These are phyloP conservation scores for Bagarius yarrelli DNA, from an alignment of 2,113 vertebrate genomes.

Conservation along the genomic window DNA sequence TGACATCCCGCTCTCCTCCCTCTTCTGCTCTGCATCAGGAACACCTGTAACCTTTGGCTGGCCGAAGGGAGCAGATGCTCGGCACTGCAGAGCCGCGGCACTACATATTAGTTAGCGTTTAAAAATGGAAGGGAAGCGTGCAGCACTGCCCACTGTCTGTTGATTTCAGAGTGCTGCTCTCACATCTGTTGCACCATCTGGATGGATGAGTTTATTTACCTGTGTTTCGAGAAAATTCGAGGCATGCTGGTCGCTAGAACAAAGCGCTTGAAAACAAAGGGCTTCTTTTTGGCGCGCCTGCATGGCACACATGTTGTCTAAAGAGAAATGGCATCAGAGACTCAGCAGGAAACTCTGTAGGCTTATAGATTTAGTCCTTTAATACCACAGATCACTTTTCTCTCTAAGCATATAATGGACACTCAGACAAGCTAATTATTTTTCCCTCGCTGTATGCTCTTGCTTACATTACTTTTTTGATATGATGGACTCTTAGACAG, in stretches of 20 bases:
- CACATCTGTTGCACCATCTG: conserved; percentile 99
- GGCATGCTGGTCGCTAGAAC: conserved; percentile 91
- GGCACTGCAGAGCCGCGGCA: conserved; percentile 82
- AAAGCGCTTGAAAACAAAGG: conserved; percentile 86
- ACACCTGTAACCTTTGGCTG: conserved; percentile 96
- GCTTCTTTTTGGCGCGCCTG: conserved; percentile 92
- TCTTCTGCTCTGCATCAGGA: conserved; percentile 76
- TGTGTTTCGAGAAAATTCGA: conserved; percentile 91
- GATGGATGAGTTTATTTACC: conserved; percentile 98
- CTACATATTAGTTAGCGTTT: conserved; percentile 89
- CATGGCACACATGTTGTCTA: conserved; percentile 99
- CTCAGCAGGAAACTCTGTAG: conserved; percentile 94
- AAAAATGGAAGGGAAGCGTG: conserved; percentile 78
- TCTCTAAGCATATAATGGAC: conserved; percentile 90
- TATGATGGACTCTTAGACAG: conserved; percentile 62
- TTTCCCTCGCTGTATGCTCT: conserved; percentile 54
- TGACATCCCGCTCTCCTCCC: conserved; percentile 19
- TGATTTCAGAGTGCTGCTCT: conserved; percentile 90
- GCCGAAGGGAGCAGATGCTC: conserved; percentile 91
- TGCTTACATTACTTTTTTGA: conserved; percentile 57
- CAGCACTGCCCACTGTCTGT: conserved; percentile 91
- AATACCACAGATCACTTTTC: conserved; percentile 87
- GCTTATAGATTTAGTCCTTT: conserved; percentile 91
- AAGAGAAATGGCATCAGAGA: conserved; percentile 99
- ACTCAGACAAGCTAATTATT: conserved; percentile 94